Evolutionary conservation across 2,888 invertebrate species (phyloP).

Genomic region (Ditula angustiorana): DNA sequence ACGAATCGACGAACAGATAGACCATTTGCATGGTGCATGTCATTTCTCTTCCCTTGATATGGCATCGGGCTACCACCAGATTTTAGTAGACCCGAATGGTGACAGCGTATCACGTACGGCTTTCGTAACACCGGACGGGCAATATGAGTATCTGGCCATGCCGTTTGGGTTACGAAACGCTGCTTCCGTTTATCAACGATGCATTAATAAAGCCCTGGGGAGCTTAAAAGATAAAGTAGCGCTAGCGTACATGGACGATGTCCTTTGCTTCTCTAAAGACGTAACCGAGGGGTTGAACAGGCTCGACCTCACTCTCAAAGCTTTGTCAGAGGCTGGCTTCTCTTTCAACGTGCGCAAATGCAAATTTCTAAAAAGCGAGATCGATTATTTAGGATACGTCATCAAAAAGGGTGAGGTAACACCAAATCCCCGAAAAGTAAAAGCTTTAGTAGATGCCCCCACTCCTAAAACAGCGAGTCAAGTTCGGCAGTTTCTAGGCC

Average conservation of each 20-base stretch:
- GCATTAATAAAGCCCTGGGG: no score
- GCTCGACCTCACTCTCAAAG: not conserved
- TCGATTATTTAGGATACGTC: not conserved
- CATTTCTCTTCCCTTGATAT: not conserved
- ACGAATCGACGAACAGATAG: no score
- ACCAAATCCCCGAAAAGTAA: not conserved
- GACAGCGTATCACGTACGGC: not conserved
- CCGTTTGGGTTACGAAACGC: no score
- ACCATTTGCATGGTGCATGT: no score
- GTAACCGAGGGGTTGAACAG: not conserved
- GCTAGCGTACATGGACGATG: not conserved
- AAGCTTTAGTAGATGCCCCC: no score
- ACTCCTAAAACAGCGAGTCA: no score
- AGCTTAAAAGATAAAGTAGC: not conserved
- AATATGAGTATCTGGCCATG: not conserved
- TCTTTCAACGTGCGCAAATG: not conserved
- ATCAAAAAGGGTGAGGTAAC: not conserved
- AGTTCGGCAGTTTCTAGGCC: no score
- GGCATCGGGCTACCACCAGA: not conserved
- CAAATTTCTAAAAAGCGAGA: not conserved
- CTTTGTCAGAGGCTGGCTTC: not conserved
- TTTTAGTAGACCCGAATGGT: not conserved
- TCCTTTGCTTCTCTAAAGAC: not conserved
- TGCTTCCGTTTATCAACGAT: no score
- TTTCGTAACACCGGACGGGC: not conserved